Conservation (phyloP, 2,888 invertebrate genomes). For the Ormyrus pomaceus region DNA sequence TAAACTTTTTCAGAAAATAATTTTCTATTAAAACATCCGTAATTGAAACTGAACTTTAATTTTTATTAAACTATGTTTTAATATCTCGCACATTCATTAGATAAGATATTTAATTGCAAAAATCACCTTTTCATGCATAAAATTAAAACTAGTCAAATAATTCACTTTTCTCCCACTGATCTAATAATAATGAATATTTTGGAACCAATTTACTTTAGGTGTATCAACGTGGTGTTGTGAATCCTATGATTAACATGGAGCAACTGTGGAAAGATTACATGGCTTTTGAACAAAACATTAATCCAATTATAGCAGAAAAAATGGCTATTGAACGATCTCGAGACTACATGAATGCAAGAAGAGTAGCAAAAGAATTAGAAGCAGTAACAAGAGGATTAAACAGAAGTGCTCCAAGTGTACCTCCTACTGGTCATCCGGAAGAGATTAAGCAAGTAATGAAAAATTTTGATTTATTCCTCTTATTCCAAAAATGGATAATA, state of each 20-base stretch:
- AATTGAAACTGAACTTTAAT: too few species aligned
- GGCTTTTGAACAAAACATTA: conserved; percentile 95
- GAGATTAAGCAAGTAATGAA: conserved; percentile 90
- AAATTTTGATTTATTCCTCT: conserved; percentile 43
- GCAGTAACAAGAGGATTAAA: conserved; percentile 96
- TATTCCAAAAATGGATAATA: conserved; percentile 46
- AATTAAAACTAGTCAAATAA: too few species aligned
- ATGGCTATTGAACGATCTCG: conserved; percentile 97
- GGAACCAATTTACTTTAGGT: conserved; percentile 77
- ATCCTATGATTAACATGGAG: conserved; percentile 98
- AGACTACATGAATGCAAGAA: conserved; percentile 97
- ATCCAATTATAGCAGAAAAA: conserved; percentile 94
- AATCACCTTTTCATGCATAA: too few species aligned
- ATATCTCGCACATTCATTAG: too few species aligned
- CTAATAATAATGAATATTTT: background rate
- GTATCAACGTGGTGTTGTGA: conserved; percentile 96
- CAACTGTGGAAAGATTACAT: conserved; percentile 98
- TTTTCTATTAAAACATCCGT: too few species aligned
- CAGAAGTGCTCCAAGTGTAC: conserved; percentile 95
- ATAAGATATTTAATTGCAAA: too few species aligned
- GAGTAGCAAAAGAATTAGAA: conserved; percentile 97
- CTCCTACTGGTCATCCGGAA: conserved; percentile 93
- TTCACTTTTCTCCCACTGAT: too few species aligned
- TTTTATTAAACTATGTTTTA: too few species aligned
- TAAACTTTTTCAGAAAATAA: too few species aligned